Conservation (phyloP, 2,113 vertebrate genomes). For the Himantopus leucocephalus region DNA sequence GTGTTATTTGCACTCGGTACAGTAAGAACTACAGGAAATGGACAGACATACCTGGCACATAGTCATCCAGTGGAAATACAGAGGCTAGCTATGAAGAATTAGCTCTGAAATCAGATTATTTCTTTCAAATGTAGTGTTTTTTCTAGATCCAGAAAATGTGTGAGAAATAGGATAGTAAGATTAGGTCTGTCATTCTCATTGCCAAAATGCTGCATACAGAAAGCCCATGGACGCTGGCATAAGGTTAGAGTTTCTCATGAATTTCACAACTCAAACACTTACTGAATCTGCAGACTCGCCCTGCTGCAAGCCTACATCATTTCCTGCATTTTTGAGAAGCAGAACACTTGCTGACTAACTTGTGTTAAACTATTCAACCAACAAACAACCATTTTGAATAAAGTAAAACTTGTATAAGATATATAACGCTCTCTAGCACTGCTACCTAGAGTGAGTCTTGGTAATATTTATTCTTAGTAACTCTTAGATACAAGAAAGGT, state of each 20-base stretch:
- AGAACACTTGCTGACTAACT: constrained; percentile 4
- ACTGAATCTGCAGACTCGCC: not conserved
- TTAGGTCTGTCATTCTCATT: not conserved
- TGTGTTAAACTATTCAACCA: not conserved
- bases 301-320: not conserved
- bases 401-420: not conserved
- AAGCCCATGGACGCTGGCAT: not conserved
- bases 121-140: not conserved
- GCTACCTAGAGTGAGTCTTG: not conserved
- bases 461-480: not conserved
- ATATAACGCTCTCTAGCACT: not conserved
- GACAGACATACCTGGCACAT: not conserved
- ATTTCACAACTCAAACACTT: not conserved
- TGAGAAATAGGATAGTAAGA: not conserved
- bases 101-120: not conserved
- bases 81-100: not conserved
- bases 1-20: not conserved
- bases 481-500: not conserved
- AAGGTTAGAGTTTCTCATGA: not conserved
- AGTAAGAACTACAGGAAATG: not conserved
- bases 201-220: not conserved
- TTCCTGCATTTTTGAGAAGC: not conserved
- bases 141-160: not conserved
- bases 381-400: not conserved
- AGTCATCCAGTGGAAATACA: not conserved